phyloP scores from a whole-genome alignment of 2,888 invertebrate genomes.

The Dascillus cervinus region DNA sequence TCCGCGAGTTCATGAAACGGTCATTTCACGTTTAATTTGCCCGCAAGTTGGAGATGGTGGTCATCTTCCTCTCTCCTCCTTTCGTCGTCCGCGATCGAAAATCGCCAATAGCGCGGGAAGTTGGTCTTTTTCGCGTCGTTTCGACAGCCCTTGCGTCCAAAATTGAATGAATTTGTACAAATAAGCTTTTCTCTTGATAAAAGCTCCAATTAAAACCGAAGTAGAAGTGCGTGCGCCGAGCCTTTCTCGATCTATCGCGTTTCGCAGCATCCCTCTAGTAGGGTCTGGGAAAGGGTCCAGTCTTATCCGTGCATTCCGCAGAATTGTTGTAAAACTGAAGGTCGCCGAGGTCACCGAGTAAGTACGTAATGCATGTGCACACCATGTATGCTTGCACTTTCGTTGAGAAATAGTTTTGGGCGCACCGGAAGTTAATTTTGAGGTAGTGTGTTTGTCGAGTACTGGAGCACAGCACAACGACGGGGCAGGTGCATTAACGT shows the following conservation, averaged over 20 bases:
- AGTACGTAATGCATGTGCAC: slow-evolving; percentile 26
- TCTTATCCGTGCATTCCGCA: slow-evolving; percentile 38
- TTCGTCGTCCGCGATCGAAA: too few species aligned
- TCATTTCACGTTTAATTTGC: too few species aligned
- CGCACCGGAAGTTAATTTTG: slow-evolving; percentile 20
- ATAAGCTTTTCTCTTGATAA: slow-evolving; percentile 22
- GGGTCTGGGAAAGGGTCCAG: slow-evolving; percentile 36
- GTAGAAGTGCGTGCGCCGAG: slow-evolving; percentile 43
- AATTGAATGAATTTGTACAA: too few species aligned
- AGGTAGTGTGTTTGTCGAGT: slow-evolving; percentile 16
- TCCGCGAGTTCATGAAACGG: too few species aligned
- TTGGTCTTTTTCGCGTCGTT: too few species aligned
- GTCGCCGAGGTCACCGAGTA: slow-evolving; percentile 32
- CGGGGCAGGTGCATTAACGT: slow-evolving; percentile 27
- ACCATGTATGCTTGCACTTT: slow-evolving; percentile 26
- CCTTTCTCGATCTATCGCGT: slow-evolving; percentile 44
- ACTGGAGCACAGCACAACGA: slow-evolving; percentile 18
- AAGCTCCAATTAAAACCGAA: slow-evolving; percentile 44
- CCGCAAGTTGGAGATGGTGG: too few species aligned
- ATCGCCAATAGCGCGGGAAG: too few species aligned
- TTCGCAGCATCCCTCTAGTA: slow-evolving; percentile 40
- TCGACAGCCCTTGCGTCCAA: too few species aligned
- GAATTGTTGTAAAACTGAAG: slow-evolving; percentile 33
- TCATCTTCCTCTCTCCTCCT: too few species aligned
- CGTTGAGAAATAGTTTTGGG: slow-evolving; percentile 22